Evolutionary conservation across 2,888 invertebrate species (phyloP).

Genomic region (Catotricha subobsoleta): DNA sequence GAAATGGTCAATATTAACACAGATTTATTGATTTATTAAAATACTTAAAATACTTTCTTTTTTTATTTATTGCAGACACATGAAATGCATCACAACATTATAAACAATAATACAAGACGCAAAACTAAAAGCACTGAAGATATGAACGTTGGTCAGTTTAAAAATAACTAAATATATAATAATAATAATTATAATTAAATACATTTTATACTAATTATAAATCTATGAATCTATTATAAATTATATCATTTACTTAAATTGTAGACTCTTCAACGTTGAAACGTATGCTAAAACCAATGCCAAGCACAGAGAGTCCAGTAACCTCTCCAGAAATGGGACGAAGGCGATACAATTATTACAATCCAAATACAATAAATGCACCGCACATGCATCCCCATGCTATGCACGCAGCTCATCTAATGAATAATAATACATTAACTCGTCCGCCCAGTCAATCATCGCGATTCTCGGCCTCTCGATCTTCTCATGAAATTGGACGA

Average conservation of each 20-base stretch:
- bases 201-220: not conserved
- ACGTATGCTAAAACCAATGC: slow-evolving; percentile 87
- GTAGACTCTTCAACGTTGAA: slow-evolving; percentile 60
- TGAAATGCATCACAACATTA: slow-evolving; percentile 47
- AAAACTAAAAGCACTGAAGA: slow-evolving; percentile 86
- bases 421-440: slow-evolving; percentile 36
- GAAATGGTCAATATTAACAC: slow-evolving; percentile 34
- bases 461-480: slow-evolving; percentile 43
- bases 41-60: slow-evolving; percentile 6
- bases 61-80: slow-evolving; percentile 47
- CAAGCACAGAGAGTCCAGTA: slow-evolving; percentile 72
- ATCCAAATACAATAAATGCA: slow-evolving; percentile 7
- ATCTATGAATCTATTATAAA: slow-evolving; percentile 6
- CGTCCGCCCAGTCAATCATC: slow-evolving; percentile 45
- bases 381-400: slow-evolving; percentile 40
- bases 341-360: slow-evolving; percentile 52
- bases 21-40: not conserved
- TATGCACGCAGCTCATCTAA: slow-evolving; percentile 31
- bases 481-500: slow-evolving; percentile 52
- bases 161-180: too few species aligned
- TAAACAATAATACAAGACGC: slow-evolving; percentile 57
- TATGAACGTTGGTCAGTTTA: slow-evolving; percentile 49
- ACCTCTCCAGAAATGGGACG: slow-evolving; percentile 83
- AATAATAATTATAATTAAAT: not conserved
- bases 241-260: slow-evolving; percentile 10